phyloP scores from a whole-genome alignment of 2,797 vertebrate species.

The Myiotriccus ornatus region DNA sequence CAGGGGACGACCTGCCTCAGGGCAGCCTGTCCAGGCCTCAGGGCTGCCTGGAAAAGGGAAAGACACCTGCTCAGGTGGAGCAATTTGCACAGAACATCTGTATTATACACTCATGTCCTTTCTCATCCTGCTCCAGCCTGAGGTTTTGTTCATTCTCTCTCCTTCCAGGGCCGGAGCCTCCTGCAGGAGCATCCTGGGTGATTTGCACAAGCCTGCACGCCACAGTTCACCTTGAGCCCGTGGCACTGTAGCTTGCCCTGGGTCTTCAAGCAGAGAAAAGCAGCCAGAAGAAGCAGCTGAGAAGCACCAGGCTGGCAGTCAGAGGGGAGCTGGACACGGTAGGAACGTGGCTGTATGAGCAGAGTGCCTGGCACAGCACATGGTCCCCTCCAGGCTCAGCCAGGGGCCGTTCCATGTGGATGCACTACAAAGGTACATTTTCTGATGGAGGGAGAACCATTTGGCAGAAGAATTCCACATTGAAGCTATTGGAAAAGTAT shows the following conservation, averaged over 20 bases:
- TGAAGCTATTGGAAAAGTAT: neutral
- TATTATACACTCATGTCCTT: neutral
- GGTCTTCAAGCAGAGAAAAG: neutral
- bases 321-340: accelerated
- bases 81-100: neutral
- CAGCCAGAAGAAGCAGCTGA: neutral
- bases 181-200: accelerated
- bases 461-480: neutral
- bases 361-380: neutral
- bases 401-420: accelerated
- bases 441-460: neutral
- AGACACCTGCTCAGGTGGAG: neutral
- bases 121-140: neutral
- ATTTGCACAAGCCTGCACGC: neutral
- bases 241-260: neutral
- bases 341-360: accelerated
- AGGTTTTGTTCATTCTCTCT: accelerated
- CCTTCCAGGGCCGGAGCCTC: accelerated
- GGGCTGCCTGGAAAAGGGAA: neutral
- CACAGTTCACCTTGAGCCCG: accelerated
- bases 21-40: neutral
- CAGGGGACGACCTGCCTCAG: neutral
- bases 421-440: neutral
- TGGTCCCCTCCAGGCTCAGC: neutral
- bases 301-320: neutral